Percentiles rank a stretch among this genome's conserved stretches.
Evolutionary conservation across 1,140 invertebrate genomes (phyloP).

Genomic region (Scaptomyza pallida): DNA sequence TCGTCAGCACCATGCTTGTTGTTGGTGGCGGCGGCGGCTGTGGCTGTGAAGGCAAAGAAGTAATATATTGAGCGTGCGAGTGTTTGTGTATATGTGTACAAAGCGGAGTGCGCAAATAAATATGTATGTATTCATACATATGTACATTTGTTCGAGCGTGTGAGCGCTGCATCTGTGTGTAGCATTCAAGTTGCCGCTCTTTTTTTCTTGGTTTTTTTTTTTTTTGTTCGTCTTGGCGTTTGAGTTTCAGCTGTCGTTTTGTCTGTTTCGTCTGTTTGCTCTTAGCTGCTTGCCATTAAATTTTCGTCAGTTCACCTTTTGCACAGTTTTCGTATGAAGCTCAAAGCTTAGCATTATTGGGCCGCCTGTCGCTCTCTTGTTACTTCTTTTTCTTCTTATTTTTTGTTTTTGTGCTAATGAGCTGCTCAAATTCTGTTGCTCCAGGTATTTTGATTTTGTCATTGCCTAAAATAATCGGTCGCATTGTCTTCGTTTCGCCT

Average conservation of each 20-base stretch:
- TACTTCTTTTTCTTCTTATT: neutral
- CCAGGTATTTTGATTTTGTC: slow-evolving; percentile 65
- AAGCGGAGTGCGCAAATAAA: slow-evolving; percentile 73
- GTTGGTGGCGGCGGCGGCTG: slow-evolving; percentile 34
- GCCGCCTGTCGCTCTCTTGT: slow-evolving; percentile 7
- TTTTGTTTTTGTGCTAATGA: slow-evolving; percentile 53
- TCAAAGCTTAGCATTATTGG: slow-evolving; percentile 60
- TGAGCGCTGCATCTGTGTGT: slow-evolving; percentile 43
- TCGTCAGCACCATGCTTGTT: slow-evolving; percentile 58
- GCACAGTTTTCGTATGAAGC: slow-evolving; percentile 55
- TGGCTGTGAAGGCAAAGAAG: slow-evolving; percentile 46
- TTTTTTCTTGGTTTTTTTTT: slow-evolving; percentile 52
- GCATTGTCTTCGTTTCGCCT: slow-evolving; percentile 3
- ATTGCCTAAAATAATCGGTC: slow-evolving; percentile 62
- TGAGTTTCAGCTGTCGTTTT: slow-evolving; percentile 60
- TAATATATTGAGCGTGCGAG: slow-evolving; percentile 44
- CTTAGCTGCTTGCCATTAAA: slow-evolving; percentile 46
- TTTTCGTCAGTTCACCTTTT: slow-evolving; percentile 45
- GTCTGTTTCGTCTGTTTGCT: slow-evolving; percentile 56
- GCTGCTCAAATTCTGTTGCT: slow-evolving; percentile 50
- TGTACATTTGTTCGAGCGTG: slow-evolving; percentile 11
- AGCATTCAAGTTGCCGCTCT: slow-evolving; percentile 74
- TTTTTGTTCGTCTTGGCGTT: slow-evolving; percentile 49
- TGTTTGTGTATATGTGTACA: slow-evolving; percentile 47
- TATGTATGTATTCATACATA: slow-evolving; percentile 35